Conservation (phyloP, 2,113 vertebrate genomes). For the Anthoscopus minutus region DNA sequence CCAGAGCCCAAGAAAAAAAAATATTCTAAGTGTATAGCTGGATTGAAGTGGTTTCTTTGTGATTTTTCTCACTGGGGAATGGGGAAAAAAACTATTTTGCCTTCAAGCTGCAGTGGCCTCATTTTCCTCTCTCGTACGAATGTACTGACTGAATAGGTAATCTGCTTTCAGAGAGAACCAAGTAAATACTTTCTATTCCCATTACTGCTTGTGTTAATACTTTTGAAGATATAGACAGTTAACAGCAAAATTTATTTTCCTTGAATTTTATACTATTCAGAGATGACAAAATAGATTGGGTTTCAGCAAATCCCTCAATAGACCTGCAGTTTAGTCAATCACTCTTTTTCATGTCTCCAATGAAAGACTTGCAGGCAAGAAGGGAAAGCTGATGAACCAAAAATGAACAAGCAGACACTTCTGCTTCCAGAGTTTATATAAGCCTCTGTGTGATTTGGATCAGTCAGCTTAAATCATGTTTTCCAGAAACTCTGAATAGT, state of each 20-base stretch:
- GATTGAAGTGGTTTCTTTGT: neutral
- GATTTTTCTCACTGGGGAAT: neutral
- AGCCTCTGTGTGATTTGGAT: neutral
- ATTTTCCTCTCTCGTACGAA: neutral
- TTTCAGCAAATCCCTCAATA: constrained; percentile 10
- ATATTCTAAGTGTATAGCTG: neutral
- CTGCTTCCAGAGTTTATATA: neutral
- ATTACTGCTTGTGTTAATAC: neutral
- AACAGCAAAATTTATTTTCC: neutral
- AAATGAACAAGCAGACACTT: neutral
- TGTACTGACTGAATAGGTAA: neutral
- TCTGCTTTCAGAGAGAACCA: neutral
- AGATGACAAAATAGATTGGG: neutral
- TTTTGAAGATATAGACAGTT: neutral
- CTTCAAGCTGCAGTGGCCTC: neutral
- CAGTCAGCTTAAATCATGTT: neutral
- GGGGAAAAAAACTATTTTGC: neutral
- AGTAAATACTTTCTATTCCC: neutral
- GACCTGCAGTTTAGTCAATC: neutral
- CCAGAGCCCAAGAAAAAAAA: neutral
- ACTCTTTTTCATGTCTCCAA: neutral
- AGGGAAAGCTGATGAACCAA: neutral
- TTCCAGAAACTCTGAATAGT: neutral
- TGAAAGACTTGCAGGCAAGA: neutral
- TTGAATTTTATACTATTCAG: neutral